Evolutionary conservation across 2,797 vertebrate species (phyloP).

Genomic region (Enteromius mattozi): DNA sequence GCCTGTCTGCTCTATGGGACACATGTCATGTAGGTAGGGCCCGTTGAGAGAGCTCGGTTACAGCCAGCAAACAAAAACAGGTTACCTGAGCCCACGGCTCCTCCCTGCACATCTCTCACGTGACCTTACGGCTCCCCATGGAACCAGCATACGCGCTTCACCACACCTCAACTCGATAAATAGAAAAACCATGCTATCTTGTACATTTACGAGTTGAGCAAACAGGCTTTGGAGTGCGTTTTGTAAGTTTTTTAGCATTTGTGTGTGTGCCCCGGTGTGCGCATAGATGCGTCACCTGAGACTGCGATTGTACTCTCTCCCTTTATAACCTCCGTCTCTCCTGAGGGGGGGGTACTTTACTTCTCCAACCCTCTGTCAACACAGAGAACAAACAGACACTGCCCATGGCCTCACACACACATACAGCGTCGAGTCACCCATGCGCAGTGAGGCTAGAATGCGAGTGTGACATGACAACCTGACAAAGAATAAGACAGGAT

Average conservation of each 20-base stretch:
- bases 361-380: slow-evolving; percentile 68
- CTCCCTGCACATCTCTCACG: slow-evolving; percentile 71
- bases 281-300: slow-evolving; percentile 66
- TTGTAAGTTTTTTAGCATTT: not conserved
- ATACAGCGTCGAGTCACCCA: slow-evolving; percentile 3
- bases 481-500: slow-evolving; percentile 9
- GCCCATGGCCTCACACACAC: slow-evolving; percentile 52
- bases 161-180: not conserved
- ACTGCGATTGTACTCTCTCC: slow-evolving; percentile 53
- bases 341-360: slow-evolving; percentile 51
- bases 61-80: slow-evolving; percentile 74
- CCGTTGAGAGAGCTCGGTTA: slow-evolving; percentile 69
- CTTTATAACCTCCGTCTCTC: slow-evolving; percentile 24
- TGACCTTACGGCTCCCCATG: slow-evolving; percentile 60
- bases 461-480: not conserved
- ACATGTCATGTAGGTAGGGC: slow-evolving; percentile 68
- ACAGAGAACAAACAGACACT: slow-evolving; percentile 63
- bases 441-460: slow-evolving; percentile 14
- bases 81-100: slow-evolving; percentile 74
- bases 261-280: not conserved
- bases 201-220: not conserved
- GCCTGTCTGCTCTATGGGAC: slow-evolving; percentile 59
- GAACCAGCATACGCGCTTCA: not conserved
- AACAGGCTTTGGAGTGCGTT: slow-evolving; percentile 7
- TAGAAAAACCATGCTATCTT: not conserved